Base-by-base conservation (phyloP, 2,888 invertebrate genomes). In the Sphaeridia pumilis region DNA sequence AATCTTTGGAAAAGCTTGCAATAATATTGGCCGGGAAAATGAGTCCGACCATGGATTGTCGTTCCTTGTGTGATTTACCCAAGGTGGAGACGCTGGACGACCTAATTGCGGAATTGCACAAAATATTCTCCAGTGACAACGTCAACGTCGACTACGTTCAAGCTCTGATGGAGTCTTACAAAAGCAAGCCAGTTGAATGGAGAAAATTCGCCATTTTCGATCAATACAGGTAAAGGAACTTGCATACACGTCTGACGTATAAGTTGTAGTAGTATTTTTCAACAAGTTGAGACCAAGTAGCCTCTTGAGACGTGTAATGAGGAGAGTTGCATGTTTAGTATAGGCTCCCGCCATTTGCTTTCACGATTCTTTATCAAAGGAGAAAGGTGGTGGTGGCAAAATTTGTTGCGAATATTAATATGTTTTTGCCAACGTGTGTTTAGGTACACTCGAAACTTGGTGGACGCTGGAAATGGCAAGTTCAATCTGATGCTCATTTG, bases 401-500 rank as follows among this genome's bases (percentile, higher is more conserved):
- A n/a, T n/a, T n/a, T n/a, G n/a, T n/a, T n/a, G n/a, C n/a, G n/a
- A n/a, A n/a, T n/a, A n/a, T n/a, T n/a, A n/a, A n/a, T n/a, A n/a
- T n/a, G n/a, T n/a, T n/a, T n/a, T n/a, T n/a, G n/a, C n/a, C n/a
- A n/a, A n/a, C n/a, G n/a, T n/a, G n/a, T n/a, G n/a, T n/a, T n/a
- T n/a, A 90, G 87, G 68, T 98, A 98, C 70, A 98, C 97, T 0
- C 74, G 98, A 28, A 98, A 98, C 72, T 74, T 98, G 65, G 90
- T 98, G 0, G 93, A 97, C 68, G 81, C 79, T 55, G 98, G 97
- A 3, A 97, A 98, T 69, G 95, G 92, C 0, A 90, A 88, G 69
- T 98, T 93, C 73, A 98, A 98, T 73, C 74, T 98, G 61, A 92
- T 98, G 84, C 78, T 93, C 26, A 73, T 98, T n/a, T 97, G 97